Conservation (phyloP, 2,797 vertebrate genomes). For the Gadopsis bispinosus region DNA sequence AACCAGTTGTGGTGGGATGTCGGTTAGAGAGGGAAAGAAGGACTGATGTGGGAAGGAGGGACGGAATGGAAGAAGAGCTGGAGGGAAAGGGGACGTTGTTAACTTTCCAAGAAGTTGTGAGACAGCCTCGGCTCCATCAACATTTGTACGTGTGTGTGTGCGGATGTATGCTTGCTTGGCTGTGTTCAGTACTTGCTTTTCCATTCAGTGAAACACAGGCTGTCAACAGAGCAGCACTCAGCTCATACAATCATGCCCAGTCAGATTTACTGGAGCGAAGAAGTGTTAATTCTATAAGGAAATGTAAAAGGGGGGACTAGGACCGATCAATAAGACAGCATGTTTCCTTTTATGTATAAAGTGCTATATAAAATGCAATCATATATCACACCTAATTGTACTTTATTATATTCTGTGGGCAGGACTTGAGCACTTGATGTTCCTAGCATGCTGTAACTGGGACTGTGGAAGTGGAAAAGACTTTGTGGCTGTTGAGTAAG, state of each 20-base stretch:
- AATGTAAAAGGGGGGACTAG: constrained; percentile 27
- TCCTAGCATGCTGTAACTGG: constrained; percentile 22
- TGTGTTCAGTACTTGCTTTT: constrained; percentile 58
- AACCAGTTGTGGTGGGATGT: constrained; percentile 38
- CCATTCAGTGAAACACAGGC: constrained; percentile 55
- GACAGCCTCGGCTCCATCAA: constrained; percentile 65
- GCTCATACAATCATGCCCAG: constrained; percentile 33
- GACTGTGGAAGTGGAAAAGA: constrained; percentile 27
- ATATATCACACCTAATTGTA: constrained; percentile 38
- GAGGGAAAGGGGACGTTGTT: constrained; percentile 59
- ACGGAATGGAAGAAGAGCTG: constrained; percentile 56
- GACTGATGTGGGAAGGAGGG: constrained; percentile 52
- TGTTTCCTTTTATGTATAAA: constrained; percentile 30
- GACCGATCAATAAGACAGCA: constrained; percentile 2
- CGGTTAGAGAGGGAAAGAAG: constrained; percentile 45
- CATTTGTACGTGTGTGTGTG: constrained; percentile 48
- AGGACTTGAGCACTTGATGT: constrained; percentile 19
- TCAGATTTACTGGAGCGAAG: constrained; percentile 52
- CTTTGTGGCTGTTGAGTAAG: neutral
- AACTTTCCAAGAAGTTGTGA: constrained; percentile 58
- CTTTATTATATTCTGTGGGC: constrained; percentile 21
- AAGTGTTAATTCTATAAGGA: constrained; percentile 44
- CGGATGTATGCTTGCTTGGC: constrained; percentile 33
- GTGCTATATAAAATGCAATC: constrained; percentile 38
- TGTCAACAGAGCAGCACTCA: constrained; percentile 50